A percentile compares a stretch with the other conserved stretches of the same genome.
Conservation (phyloP, 2,888 invertebrate species). For the Notodonta ziczac region DNA sequence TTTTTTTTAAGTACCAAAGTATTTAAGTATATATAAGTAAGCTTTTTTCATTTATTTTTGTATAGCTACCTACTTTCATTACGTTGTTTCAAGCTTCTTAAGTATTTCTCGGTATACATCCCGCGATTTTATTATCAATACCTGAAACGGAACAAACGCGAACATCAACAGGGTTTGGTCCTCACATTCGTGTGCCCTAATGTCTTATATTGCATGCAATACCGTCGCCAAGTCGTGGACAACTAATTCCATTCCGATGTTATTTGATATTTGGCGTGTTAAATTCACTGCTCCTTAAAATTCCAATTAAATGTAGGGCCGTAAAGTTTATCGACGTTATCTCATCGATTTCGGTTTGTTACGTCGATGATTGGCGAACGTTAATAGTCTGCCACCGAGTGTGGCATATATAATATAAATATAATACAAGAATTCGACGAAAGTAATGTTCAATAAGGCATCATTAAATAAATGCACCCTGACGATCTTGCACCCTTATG, state of each 20-base stretch:
- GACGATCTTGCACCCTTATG: no score
- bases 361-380: constrained; percentile 35
- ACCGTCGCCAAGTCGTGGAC: constrained; percentile 21
- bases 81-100: not conserved
- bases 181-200: constrained; percentile 9
- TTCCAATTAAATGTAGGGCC: constrained; percentile 48
- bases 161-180: constrained; percentile 15
- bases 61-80: not conserved
- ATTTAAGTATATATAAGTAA: no score
- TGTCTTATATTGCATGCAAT: constrained; percentile 11
- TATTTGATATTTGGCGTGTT: constrained; percentile 38
- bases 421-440: not conserved
- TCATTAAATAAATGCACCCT: not conserved
- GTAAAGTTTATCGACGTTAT: constrained; percentile 61
- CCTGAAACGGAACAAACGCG: constrained; percentile 19
- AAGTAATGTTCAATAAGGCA: constrained; percentile 5
- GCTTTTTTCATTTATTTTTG: no score
- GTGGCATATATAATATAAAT: constrained; percentile 7
- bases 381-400: constrained; percentile 25
- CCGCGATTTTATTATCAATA: constrained; percentile 31
- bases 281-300: constrained; percentile 42
- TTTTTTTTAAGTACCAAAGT: no score
- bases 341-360: constrained; percentile 41
- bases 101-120: constrained; percentile 34
- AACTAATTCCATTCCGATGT: constrained; percentile 44